These are phyloP conservation scores for Prolemur simus DNA, from an alignment of 2,113 vertebrate species.

Conservation along the genomic window DNA sequence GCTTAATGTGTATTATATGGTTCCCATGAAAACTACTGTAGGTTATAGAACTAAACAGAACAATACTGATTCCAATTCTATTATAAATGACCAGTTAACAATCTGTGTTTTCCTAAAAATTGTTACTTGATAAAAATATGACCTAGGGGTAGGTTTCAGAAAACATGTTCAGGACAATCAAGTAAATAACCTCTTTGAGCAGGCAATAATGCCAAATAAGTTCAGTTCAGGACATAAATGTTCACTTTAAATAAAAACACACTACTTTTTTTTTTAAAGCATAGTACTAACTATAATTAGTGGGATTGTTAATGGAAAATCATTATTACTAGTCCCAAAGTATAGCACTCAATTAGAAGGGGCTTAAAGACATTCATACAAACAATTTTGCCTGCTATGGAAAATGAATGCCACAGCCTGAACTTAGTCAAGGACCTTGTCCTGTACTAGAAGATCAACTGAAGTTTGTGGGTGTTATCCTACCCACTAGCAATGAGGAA, in stretches of 20 bases:
- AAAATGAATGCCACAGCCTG: background rate
- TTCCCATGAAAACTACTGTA: background rate
- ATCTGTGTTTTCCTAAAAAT: conserved; percentile 17
- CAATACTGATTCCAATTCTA: background rate
- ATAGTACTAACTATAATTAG: background rate
- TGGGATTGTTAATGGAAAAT: background rate
- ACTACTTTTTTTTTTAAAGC: background rate
- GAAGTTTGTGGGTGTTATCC: background rate
- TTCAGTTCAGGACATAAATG: background rate
- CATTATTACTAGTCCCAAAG: background rate
- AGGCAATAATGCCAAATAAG: background rate
- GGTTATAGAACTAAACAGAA: background rate
- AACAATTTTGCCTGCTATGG: background rate
- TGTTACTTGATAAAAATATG: conserved; percentile 39
- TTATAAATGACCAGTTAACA: background rate
- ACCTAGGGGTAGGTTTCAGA: background rate
- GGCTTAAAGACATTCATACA: background rate
- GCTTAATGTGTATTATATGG: background rate
- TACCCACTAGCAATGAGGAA: background rate
- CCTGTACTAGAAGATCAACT: background rate
- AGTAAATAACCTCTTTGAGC: background rate
- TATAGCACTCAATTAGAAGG: background rate
- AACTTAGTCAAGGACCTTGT: background rate
- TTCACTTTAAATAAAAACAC: background rate
- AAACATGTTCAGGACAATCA: conserved; percentile 20